Conservation (phyloP, 2,113 vertebrate genomes). For the Atractosteus spatula region DNA sequence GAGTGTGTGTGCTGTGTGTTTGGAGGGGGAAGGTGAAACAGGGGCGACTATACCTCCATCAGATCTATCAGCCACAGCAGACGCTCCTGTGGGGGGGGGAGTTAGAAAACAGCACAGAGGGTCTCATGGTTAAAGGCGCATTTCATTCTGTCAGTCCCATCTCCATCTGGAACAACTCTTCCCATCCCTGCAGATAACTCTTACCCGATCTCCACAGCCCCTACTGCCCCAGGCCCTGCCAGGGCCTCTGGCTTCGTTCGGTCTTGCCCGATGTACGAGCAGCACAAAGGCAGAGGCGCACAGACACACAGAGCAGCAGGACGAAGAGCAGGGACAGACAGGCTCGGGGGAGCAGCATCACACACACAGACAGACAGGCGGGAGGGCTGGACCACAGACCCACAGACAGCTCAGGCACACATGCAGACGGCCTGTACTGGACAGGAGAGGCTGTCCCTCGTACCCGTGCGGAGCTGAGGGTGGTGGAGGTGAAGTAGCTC, state of each 20-base stretch:
- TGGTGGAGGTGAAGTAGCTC: slow-evolving; percentile 91
- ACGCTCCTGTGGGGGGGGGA: slow-evolving; percentile 72
- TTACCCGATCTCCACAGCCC: neutral
- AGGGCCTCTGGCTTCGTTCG: neutral
- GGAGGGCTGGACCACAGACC: too few species aligned
- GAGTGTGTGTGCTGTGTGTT: slow-evolving; percentile 13
- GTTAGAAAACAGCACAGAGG: slow-evolving; percentile 22
- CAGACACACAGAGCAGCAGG: slow-evolving; percentile 13
- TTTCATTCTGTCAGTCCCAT: too few species aligned
- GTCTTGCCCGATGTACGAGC: too few species aligned
- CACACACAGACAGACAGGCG: neutral
- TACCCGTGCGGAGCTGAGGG: slow-evolving; percentile 92
- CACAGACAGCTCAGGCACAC: neutral
- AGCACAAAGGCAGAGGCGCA: slow-evolving; percentile 15
- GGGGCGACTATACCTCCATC: slow-evolving; percentile 85
- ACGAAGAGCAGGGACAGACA: neutral
- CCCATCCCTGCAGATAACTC: too few species aligned
- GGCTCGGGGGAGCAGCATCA: neutral
- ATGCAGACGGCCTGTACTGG: neutral
- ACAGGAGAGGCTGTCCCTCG: slow-evolving; percentile 23
- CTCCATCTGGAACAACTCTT: too few species aligned
- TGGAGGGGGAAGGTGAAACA: slow-evolving; percentile 35
- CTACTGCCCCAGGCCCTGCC: neutral
- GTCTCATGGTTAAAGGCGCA: too few species aligned
- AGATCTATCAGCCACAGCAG: slow-evolving; percentile 98